Evolutionary conservation across 64 coral and sea anemone species (phyloP).

Genomic region (Montipora efflorescens): DNA sequence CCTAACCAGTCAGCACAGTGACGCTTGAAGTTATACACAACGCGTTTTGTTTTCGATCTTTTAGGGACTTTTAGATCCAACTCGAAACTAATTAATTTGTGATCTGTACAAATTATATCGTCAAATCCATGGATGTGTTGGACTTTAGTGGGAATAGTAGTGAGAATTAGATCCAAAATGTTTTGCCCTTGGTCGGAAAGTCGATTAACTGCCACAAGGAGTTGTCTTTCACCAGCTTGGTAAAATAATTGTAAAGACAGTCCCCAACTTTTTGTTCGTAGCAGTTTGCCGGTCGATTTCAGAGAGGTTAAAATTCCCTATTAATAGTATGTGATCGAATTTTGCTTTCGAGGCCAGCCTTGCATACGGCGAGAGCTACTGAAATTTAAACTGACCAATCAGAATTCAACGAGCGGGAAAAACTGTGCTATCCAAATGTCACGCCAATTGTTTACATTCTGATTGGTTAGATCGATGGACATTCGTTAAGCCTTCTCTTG

Average conservation of each 20-base stretch:
- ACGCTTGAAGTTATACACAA: conserved; percentile 35
- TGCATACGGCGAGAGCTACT: too few relatives aligned
- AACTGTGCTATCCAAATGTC: too few relatives aligned
- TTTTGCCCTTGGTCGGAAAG: conserved; percentile 32
- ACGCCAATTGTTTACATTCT: too few relatives aligned
- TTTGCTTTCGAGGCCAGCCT: conserved; percentile 16
- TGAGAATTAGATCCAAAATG: conserved; percentile 33
- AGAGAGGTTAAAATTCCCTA: conserved; percentile 29
- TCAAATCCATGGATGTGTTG: conserved; percentile 33
- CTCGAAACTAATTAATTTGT: conserved; percentile 2
- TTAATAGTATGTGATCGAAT: conserved; percentile 38
- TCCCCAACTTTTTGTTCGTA: background rate
- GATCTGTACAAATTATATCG: conserved; percentile 38
- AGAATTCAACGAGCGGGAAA: too few relatives aligned
- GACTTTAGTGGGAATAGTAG: conserved; percentile 37
- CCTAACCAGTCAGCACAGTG: background rate
- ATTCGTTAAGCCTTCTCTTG: too few relatives aligned
- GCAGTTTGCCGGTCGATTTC: conserved; percentile 36
- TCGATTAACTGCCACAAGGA: conserved; percentile 10
- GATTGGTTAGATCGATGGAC: too few relatives aligned
- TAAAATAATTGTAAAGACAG: background rate
- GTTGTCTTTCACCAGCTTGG: conserved; percentile 16
- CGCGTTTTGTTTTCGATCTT: conserved; percentile 11
- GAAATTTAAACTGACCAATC: too few relatives aligned
- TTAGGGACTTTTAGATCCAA: conserved; percentile 16